phyloP scores from a whole-genome alignment of 2,113 vertebrate genomes.

The Anthoscopus minutus region DNA sequence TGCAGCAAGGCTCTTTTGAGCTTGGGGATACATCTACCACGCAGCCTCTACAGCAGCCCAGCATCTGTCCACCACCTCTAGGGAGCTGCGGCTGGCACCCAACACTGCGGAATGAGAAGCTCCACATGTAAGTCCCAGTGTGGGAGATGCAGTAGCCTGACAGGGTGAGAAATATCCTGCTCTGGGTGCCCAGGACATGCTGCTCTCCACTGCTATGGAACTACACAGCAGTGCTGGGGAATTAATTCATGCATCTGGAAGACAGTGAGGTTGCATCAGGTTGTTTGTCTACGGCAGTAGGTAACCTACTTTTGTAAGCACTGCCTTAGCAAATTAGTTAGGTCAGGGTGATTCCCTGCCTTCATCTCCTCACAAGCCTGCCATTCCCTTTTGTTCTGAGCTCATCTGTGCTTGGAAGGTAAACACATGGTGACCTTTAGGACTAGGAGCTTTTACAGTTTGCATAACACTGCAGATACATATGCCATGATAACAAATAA shows the following conservation, averaged over 20 bases:
- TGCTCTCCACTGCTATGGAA: neutral
- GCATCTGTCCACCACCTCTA: neutral
- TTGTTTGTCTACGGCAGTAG: neutral
- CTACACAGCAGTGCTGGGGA: neutral
- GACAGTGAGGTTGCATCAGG: neutral
- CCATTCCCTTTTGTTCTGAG: neutral
- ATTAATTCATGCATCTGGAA: neutral
- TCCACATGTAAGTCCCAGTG: rapidly evolving
- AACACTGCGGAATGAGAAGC: rapidly evolving
- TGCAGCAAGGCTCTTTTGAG: neutral
- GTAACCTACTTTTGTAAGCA: neutral
- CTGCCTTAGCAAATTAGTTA: neutral
- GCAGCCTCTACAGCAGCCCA: neutral
- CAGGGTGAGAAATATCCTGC: neutral
- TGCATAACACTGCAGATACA: conserved; percentile 18
- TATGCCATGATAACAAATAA: neutral
- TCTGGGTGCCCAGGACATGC: neutral
- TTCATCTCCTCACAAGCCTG: neutral
- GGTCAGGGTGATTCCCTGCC: neutral
- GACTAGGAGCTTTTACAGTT: neutral
- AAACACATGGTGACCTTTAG: conserved; percentile 30
- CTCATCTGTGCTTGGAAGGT: neutral
- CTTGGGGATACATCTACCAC: neutral
- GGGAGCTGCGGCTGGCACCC: neutral
- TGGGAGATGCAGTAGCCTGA: neutral